Percentiles rank a stretch among this genome's conserved stretches.
These are phyloP conservation scores for Haplochromis vanheusdeni DNA, from an alignment of 2,113 vertebrate species.

Conservation along the genomic window DNA sequence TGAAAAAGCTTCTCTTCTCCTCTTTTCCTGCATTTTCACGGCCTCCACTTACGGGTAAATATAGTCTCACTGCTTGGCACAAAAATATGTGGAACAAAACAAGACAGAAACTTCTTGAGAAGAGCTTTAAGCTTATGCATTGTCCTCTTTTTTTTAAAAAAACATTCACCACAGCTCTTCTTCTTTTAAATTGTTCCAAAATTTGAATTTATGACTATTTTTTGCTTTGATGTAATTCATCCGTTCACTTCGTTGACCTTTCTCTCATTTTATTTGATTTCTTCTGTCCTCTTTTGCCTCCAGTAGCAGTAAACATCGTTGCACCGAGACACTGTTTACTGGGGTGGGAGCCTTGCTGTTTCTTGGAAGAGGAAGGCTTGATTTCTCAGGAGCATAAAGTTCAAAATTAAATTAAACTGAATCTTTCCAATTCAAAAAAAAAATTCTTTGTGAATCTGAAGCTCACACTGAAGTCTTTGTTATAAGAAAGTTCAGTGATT, in stretches of 20 bases:
- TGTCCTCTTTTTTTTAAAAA: not conserved
- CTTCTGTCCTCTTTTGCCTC: fast-evolving
- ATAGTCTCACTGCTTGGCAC: not conserved
- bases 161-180: not conserved
- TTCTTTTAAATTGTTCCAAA: not conserved
- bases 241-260: not conserved
- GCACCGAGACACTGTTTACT: not conserved
- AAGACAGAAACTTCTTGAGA: not conserved
- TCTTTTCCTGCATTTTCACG: not conserved
- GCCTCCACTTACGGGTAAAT: not conserved
- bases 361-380: not conserved
- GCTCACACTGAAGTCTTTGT: not conserved
- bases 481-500: not conserved
- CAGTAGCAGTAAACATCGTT: not conserved
- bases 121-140: not conserved
- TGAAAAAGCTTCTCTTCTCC: not conserved
- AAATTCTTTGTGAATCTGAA: not conserved
- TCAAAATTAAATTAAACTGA: not conserved
- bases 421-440: not conserved
- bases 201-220: not conserved
- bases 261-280: not conserved
- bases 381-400: not conserved
- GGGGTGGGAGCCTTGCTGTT: not conserved
- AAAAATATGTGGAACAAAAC: not conserved
- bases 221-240: not conserved